Evolutionary conservation across 2,113 vertebrate genomes (phyloP), one percentile per base, ranked within the genome.

Genomic region (Petrocephalus zakoni): DNA sequence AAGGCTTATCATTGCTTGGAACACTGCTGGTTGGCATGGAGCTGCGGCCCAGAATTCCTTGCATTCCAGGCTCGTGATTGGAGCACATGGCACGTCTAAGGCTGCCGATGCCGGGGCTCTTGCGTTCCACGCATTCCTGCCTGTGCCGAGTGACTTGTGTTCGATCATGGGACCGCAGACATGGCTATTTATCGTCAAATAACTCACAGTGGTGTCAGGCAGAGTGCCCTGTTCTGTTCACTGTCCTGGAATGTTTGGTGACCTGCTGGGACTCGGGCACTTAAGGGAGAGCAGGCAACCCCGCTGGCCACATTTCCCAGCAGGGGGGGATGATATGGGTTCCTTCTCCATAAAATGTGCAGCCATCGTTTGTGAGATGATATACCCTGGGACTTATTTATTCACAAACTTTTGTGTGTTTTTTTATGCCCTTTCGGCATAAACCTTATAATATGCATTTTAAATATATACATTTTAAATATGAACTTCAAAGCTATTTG

Each of bases 131-230:
- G 9, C 94, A 93, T 97, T 95, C 96, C 95, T 82, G 49, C 55
- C 89, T 88, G 88, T 94, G 90, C 61, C 85, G 92, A 92, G 86
- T 92, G 87, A 92, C 91, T 92, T 91, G 92, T 93, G 88, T 93
- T 92, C 92, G 92, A 95, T 96, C 96, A 95, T 94, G 92, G 94
- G 96, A 97, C 93, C 90, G 91, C 42, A 94, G 94, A 95, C 92
- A 25, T 93, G 94, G 94, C 95, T 95, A 94, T 97, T 97, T 95
- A 94, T 95, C 95, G 94, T 95, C 91, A 91, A 94, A 93, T 95
- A 94, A 95, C 96, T 95, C 94, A 94, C 93, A 81, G 42, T 37
- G 90, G 94, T 94, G 95, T 96, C 94, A 94, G 94, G 95, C 95
- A 93, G 92, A 95, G 93, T 87, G 90, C 94, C 93, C 91, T 92